Base-by-base conservation (phyloP, 2,888 invertebrate genomes). In the Piscicola geometra region DNA sequence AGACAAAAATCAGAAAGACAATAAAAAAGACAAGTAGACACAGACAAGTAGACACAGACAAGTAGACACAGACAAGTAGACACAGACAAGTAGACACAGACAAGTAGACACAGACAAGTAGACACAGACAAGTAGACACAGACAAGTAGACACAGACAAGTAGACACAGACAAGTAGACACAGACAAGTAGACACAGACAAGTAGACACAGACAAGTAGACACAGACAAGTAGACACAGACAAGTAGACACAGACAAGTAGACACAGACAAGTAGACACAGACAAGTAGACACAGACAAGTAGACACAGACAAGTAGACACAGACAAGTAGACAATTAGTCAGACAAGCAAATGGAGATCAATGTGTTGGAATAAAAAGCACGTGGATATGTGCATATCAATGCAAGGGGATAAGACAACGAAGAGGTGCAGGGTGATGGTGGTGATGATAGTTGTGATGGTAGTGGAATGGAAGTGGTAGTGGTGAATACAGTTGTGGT, bases 1-100 rank as follows among this genome's bases (percentile, higher is more conserved):
- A n/a, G n/a, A n/a, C n/a, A n/a, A n/a, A n/a, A n/a, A n/a, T n/a
- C n/a, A n/a, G n/a, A n/a, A n/a, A n/a, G n/a, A n/a, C n/a, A 41
- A 15, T 41, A 9, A 41, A 41, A 41, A 64, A 64, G 5, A 64
- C 64, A 64, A 28, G 64, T 12, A 64, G 64, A 64, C 64, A 64
- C 15, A 41, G 15, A 15, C 41, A 41, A 41, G 5, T 9, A 41
- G 9, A 41, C 41, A 41, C 15, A 41, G 41, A 41, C 41, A 41
- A 5, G 15, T 15, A 41, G 9, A 41, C 41, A 64, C 30, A 64
- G 5, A 64, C 25, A 64, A 5, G 21, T 21, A 64, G 9, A 30
- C n/a, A 64, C 64, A 64, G 5, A 64, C 64, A 64, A 3, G 9
- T 21, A 64, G 9, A 64, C 64, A 64, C 25, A 64, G 9, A 64